Conservation (phyloP, 1,140 invertebrate genomes). For the Bombus superbus region DNA sequence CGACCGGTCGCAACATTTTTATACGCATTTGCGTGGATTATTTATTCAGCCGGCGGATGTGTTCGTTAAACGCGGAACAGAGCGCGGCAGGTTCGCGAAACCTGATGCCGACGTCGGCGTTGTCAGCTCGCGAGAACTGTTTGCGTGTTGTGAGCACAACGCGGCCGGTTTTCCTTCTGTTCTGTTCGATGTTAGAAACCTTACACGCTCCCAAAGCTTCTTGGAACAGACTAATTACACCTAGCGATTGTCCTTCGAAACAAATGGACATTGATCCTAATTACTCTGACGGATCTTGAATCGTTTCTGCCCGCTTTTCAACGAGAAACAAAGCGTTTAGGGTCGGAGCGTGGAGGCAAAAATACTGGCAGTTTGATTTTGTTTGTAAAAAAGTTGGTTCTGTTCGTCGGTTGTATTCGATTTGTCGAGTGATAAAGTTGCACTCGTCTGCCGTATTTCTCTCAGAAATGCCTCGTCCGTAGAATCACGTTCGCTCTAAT, state of each 20-base stretch:
- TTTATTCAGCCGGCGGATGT: constrained; percentile 49
- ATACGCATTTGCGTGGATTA: constrained; percentile 44
- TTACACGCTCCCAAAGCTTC: constrained; percentile 55
- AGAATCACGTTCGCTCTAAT: no score
- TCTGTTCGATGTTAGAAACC: constrained; percentile 61
- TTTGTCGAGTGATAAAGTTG: background rate
- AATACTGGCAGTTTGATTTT: no score
- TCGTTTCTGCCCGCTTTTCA: background rate
- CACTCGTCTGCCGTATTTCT: background rate
- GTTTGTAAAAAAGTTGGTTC: no score
- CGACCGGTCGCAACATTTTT: constrained; percentile 52
- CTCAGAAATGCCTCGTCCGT: background rate
- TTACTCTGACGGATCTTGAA: background rate
- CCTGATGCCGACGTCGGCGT: constrained; percentile 41
- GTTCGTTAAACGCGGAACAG: constrained; percentile 43
- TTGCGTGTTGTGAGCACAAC: constrained; percentile 56
- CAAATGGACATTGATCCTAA: background rate
- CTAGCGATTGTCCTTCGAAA: constrained; percentile 31
- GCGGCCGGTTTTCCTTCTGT: constrained; percentile 13
- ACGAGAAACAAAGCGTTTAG: no score
- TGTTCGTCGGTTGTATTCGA: background rate
- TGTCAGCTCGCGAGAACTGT: constrained; percentile 48
- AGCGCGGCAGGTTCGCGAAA: constrained; percentile 9
- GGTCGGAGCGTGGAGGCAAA: no score
- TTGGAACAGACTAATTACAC: constrained; percentile 47